Evolutionary conservation across 2,113 vertebrate species (phyloP).

Genomic region (Azemiops feae): DNA sequence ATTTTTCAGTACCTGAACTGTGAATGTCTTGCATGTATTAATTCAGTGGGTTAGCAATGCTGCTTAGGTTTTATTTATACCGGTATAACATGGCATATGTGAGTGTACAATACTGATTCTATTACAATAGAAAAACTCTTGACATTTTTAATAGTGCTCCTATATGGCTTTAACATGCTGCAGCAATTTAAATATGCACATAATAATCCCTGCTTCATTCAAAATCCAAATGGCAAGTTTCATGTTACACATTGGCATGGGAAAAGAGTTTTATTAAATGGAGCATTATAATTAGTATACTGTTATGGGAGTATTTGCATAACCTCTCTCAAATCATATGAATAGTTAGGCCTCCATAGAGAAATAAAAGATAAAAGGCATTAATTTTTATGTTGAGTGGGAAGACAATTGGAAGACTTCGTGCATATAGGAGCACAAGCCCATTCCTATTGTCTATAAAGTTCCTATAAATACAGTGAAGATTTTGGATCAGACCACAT

Average conservation of each 20-base stretch:
- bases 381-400: neutral
- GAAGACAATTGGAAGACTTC: neutral
- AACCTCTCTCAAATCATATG: neutral
- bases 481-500: neutral
- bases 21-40: slow-evolving; percentile 2
- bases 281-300: neutral
- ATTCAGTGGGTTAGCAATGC: neutral
- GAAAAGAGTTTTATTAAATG: neutral
- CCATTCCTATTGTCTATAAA: neutral
- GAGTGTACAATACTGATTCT: slow-evolving; percentile 12
- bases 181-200: neutral
- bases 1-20: neutral
- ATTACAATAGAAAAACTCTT: slow-evolving; percentile 17
- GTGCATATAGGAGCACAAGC: neutral
- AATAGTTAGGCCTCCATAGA: neutral
- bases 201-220: slow-evolving; percentile 10
- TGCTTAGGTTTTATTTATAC: neutral
- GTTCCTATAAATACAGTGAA: neutral
- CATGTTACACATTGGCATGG: neutral
- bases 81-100: neutral
- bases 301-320: neutral
- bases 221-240: neutral
- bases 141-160: neutral
- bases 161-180: neutral
- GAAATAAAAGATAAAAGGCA: neutral